phyloP scores from a whole-genome alignment of 2,888 invertebrate genomes.

The Plagodis dolabraria region DNA sequence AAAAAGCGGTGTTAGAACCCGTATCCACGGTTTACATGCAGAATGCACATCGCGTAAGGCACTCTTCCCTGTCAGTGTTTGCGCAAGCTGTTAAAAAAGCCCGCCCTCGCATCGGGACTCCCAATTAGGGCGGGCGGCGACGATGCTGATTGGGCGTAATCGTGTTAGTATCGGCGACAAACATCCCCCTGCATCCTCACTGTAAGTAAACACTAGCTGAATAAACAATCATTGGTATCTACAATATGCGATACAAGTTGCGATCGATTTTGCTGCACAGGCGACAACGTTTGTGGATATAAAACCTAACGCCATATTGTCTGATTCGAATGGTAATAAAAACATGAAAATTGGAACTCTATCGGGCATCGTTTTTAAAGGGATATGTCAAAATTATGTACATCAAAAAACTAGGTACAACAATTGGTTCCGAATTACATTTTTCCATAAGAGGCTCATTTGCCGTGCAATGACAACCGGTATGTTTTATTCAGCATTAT shows the following conservation, averaged over 20 bases:
- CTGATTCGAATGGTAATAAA: too few relatives aligned
- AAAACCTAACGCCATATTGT: too few relatives aligned
- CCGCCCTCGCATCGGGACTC: slow-evolving; percentile 76
- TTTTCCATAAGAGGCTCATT: too few relatives aligned
- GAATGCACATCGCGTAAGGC: slow-evolving; percentile 29
- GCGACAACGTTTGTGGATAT: too few relatives aligned
- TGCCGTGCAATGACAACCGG: too few relatives aligned
- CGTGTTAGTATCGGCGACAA: slow-evolving; percentile 80
- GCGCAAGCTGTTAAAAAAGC: slow-evolving; percentile 79
- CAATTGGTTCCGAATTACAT: too few relatives aligned
- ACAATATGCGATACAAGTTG: slow-evolving; percentile 40
- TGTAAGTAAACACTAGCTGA: slow-evolving; percentile 46
- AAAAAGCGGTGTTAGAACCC: too few relatives aligned
- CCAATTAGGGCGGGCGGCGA: slow-evolving; percentile 82
- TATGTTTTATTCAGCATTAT: too few relatives aligned
- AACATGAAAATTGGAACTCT: too few relatives aligned
- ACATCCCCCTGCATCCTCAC: slow-evolving; percentile 66
- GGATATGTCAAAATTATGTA: too few relatives aligned
- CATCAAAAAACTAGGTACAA: too few relatives aligned
- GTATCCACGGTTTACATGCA: slow-evolving; percentile 20
- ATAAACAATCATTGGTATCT: slow-evolving; percentile 41
- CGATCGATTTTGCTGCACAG: slow-evolving; percentile 53
- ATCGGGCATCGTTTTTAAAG: too few relatives aligned
- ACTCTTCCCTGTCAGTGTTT: slow-evolving; percentile 63
- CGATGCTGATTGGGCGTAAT: slow-evolving; percentile 83